These are phyloP conservation scores for Chymomyza costata DNA, from an alignment of 1,140 invertebrate species.

Conservation along the genomic window DNA sequence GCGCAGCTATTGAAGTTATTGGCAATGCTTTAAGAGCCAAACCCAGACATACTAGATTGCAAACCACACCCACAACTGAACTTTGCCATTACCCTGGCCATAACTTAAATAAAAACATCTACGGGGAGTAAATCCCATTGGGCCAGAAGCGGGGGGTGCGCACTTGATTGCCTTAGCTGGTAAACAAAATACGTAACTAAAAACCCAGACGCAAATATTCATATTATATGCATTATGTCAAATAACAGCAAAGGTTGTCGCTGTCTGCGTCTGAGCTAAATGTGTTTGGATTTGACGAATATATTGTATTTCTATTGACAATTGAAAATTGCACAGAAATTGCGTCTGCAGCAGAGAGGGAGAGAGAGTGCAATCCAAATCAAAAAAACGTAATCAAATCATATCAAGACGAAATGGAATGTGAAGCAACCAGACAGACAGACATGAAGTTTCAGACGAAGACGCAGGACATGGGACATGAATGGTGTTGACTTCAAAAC, in stretches of 20 bases:
- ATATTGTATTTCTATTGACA: slow-evolving; percentile 64
- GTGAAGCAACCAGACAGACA: slow-evolving; percentile 3
- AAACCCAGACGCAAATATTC: slow-evolving; percentile 38
- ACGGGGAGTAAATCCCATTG: not conserved
- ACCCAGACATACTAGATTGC: too few species aligned
- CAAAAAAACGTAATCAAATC: slow-evolving; percentile 59
- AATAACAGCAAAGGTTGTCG: slow-evolving; percentile 1
- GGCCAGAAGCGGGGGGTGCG: slow-evolving; percentile 5
- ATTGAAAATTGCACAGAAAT: slow-evolving; percentile 47
- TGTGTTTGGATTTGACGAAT: slow-evolving; percentile 29
- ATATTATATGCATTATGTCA: slow-evolving; percentile 54
- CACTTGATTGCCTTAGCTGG: slow-evolving; percentile 12
- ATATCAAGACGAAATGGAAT: slow-evolving; percentile 41
- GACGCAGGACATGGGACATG: too few species aligned
- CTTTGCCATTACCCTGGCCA: slow-evolving; percentile 26
- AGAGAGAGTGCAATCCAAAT: slow-evolving; percentile 35
- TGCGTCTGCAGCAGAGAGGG: too few species aligned
- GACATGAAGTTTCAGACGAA: too few species aligned
- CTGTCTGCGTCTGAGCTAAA: slow-evolving; percentile 12
- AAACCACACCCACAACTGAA: too few species aligned
- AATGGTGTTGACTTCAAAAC: slow-evolving; percentile 14
- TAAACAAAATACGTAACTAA: slow-evolving; percentile 4
- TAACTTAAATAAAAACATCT: slow-evolving; percentile 30
- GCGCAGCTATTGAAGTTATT: slow-evolving; percentile 33
- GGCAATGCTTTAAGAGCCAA: slow-evolving; percentile 40